These are phyloP conservation scores for Antennarius striatus DNA, from an alignment of 2,113 vertebrate species.

Conservation along the genomic window DNA sequence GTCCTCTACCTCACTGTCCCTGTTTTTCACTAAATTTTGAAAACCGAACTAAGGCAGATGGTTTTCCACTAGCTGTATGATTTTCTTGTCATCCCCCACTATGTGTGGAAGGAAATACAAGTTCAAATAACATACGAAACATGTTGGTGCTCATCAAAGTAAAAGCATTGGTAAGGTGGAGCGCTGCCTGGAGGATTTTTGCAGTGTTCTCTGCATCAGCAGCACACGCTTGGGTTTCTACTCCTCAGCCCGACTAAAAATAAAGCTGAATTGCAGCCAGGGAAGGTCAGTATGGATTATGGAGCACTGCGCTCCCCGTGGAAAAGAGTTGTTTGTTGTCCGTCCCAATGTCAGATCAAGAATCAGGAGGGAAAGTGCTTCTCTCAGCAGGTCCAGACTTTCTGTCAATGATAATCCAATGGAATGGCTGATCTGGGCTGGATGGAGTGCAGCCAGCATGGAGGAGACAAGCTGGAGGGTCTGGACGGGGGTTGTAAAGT, in stretches of 20 bases:
- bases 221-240: constrained; percentile 41
- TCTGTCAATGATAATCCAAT: constrained; percentile 76
- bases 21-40: no score
- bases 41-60: no score
- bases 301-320: constrained; percentile 59
- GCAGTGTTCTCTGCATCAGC: constrained; percentile 36
- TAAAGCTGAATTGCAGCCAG: constrained; percentile 72
- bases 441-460: constrained; percentile 52
- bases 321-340: constrained; percentile 78
- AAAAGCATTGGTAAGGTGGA: constrained; percentile 15
- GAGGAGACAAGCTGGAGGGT: constrained; percentile 36
- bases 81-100: no score
- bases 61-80: no score
- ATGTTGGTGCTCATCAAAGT: constrained; percentile 17
- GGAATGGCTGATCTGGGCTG: constrained; percentile 61
- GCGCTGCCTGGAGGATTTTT: constrained; percentile 43
- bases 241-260: constrained; percentile 66
- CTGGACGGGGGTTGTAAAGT: constrained; percentile 30
- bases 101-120: no score
- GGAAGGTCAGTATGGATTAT: constrained; percentile 79
- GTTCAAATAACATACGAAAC: constrained; percentile 12
- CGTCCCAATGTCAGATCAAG: constrained; percentile 74
- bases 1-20: no score
- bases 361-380: constrained; percentile 72
- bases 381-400: constrained; percentile 74